Base-by-base conservation (phyloP, 2,113 vertebrate species). In the Neomonachus schauinslandi region DNA sequence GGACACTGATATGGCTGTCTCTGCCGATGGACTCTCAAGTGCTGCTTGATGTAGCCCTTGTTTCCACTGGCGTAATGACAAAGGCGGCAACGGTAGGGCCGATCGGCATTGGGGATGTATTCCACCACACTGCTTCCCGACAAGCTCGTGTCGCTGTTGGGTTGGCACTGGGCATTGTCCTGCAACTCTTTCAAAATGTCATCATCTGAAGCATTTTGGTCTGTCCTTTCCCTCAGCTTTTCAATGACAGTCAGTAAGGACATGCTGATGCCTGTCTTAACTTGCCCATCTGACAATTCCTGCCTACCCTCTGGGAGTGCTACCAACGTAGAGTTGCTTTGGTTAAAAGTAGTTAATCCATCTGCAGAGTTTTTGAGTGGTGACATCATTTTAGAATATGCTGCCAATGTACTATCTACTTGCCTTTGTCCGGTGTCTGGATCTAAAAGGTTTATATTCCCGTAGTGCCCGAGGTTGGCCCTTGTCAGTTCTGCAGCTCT, bases 21-120 rank as follows among this genome's bases (percentile, higher is more conserved):
- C 98, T 99, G 99, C 26, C 99, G 99, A 88, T 99, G 99, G 26
- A 99, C 99, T 1, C 99, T 98, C 82, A 99, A 97, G 97, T 99
- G 99, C 98, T 99, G 99, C 36, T 99, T 99, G 89, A 99, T 99
- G 99, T 99, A 99, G 67, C 99, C 99, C 98, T 99, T 99, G 97
- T 99, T 99, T 36, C 99, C 99, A 5, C 99, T 99, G 88, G 99
- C 99, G 88, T 99, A 99, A 97, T 99, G 99, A 93, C 99, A 99
- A 51, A 99, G 97, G 33, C 99, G 99, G 90, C 99, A 99, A 28
- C 99, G 99, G 98, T 99, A 99, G 0, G 99, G 99, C 74, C 99
- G 98, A 0, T 99, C 99, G 0, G 97, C 99, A 7, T 99, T 98
- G 0, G 99, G 99, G 86, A 99, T 97, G 95, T 99, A 99, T 91